Percentiles rank a stretch among this genome's conserved stretches.
These are phyloP conservation scores for Andrena marginata DNA, from an alignment of 2,888 invertebrate genomes.

Conservation along the genomic window DNA sequence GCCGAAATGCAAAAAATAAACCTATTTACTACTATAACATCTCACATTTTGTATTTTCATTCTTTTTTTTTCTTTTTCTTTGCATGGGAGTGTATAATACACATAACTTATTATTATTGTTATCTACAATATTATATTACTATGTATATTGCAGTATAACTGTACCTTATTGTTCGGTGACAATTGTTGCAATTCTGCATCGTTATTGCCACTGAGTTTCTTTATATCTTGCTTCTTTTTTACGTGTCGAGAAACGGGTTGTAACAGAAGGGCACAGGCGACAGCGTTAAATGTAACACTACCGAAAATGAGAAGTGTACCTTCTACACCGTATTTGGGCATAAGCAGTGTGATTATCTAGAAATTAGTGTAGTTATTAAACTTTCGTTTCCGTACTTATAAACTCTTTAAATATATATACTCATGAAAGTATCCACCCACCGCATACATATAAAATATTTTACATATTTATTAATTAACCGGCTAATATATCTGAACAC, in stretches of 20 bases:
- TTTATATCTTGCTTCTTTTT: slow-evolving; percentile 83
- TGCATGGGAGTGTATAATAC: too few species aligned
- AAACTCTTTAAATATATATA: too few species aligned
- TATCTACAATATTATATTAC: not conserved
- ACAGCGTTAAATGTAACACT: slow-evolving; percentile 90
- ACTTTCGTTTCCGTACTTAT: too few species aligned
- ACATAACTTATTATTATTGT: too few species aligned
- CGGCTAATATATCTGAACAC: too few species aligned
- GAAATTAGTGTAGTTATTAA: slow-evolving; percentile 18
- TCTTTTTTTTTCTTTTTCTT: too few species aligned
- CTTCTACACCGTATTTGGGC: slow-evolving; percentile 88
- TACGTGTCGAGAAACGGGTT: slow-evolving; percentile 91
- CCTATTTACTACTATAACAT: too few species aligned
- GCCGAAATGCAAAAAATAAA: too few species aligned
- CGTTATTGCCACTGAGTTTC: not conserved
- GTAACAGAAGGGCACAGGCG: slow-evolving; percentile 89
- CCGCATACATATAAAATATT: too few species aligned
- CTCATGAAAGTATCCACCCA: too few species aligned
- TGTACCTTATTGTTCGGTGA: slow-evolving; percentile 12
- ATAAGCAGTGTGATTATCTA: slow-evolving; percentile 89
- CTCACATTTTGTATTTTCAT: too few species aligned
- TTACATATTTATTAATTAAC: too few species aligned
- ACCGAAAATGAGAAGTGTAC: slow-evolving; percentile 89
- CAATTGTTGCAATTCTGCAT: not conserved
- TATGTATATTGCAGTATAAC: not conserved